A percentile compares a stretch with the other conserved stretches of the same genome.
Conservation (phyloP, 2,113 vertebrate genomes). For the Hypanus sabinus region DNA sequence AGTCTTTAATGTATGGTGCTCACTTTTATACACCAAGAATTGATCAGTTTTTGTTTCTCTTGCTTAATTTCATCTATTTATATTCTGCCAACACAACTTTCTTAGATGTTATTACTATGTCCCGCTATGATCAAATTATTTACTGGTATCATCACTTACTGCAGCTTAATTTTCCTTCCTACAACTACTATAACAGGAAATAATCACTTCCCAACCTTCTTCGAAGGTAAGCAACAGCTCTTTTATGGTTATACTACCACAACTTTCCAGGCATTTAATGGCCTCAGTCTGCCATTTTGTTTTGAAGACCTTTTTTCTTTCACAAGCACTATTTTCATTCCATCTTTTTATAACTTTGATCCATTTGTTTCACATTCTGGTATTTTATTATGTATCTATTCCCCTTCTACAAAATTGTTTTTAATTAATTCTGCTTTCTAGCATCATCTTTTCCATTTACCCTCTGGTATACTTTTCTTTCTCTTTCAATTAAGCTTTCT, state of each 20-base stretch:
- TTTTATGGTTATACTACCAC: not conserved
- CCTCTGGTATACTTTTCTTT: not conserved
- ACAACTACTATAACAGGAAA: not conserved
- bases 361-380: not conserved
- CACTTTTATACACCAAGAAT: not conserved
- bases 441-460: not conserved
- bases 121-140: not conserved
- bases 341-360: not conserved
- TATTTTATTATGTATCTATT: not conserved
- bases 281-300: not conserved
- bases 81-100: not conserved
- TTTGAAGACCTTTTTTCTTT: not conserved
- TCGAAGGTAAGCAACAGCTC: not conserved
- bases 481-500: not conserved
- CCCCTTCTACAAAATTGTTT: not conserved
- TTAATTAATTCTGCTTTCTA: not conserved
- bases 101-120: not conserved
- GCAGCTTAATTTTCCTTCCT: not conserved
- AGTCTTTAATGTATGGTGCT: not conserved
- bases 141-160: not conserved
- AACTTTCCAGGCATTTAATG: not conserved
- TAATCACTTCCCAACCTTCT: not conserved
- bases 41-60: not conserved
- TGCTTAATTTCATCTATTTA: not conserved
- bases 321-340: not conserved